A percentile compares a stretch with the other conserved stretches of the same genome.
phyloP scores from a whole-genome alignment of 2,888 invertebrate species.

The Odontomyia ornata region DNA sequence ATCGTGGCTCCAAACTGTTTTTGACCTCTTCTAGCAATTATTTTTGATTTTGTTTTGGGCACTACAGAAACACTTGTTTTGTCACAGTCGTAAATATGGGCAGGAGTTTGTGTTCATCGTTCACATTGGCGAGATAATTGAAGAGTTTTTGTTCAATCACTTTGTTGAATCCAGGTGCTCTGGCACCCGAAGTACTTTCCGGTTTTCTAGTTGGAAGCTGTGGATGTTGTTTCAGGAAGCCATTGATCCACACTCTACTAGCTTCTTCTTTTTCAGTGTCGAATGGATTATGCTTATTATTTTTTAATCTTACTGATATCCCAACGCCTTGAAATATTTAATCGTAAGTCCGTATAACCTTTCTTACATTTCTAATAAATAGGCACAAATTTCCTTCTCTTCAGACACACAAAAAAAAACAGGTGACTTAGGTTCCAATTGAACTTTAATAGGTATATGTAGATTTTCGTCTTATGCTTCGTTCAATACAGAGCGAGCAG shows the following conservation, averaged over 20 bases:
- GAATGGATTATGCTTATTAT: neutral
- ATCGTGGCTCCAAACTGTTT: too few relatives aligned
- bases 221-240: neutral
- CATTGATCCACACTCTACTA: neutral
- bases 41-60: too few relatives aligned
- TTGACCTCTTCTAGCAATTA: too few relatives aligned
- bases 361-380: neutral
- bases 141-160: neutral
- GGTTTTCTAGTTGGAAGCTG: too few relatives aligned
- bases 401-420: neutral
- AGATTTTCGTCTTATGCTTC: too few relatives aligned
- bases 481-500: too few relatives aligned
- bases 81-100: too few relatives aligned
- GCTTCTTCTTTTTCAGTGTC: neutral
- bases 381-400: too few relatives aligned
- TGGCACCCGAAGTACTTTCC: neutral
- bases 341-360: neutral
- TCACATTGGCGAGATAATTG: neutral
- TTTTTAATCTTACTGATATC: neutral
- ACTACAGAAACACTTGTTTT: too few relatives aligned
- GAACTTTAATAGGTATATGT: too few relatives aligned
- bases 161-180: neutral
- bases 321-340: neutral
- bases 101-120: too few relatives aligned
- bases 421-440: too few relatives aligned